Evolutionary conservation across 2,113 vertebrate genomes (phyloP).

Genomic region (Melanerpes formicivorus): DNA sequence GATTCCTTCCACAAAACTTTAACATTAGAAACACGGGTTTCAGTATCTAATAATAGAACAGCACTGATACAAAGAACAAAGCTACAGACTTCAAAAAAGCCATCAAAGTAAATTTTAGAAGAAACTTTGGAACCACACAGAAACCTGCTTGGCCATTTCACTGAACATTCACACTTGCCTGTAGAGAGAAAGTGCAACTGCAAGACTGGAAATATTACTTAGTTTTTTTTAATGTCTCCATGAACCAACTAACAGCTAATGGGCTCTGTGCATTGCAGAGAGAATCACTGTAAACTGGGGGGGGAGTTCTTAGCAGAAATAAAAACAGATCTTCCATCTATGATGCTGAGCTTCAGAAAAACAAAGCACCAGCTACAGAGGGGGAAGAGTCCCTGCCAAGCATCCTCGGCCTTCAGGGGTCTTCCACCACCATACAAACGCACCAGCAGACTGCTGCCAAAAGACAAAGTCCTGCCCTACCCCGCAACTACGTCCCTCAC

Average conservation of each 20-base stretch:
- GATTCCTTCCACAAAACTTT: neutral
- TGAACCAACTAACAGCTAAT: neutral
- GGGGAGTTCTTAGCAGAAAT: neutral
- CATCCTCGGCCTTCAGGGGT: neutral
- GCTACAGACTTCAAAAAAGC: neutral
- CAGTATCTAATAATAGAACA: neutral
- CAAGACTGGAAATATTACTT: neutral
- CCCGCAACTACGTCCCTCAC: fast-evolving
- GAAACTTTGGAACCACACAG: neutral
- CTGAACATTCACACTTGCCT: neutral
- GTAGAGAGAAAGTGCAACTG: neutral
- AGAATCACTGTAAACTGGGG: neutral
- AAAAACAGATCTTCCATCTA: neutral
- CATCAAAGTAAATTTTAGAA: neutral
- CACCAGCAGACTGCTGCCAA: neutral
- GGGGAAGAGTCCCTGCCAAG: neutral
- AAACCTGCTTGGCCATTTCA: neutral
- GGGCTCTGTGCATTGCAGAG: neutral
- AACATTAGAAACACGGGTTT: neutral
- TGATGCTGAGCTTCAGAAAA: neutral
- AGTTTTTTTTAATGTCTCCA: neutral
- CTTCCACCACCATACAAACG: neutral
- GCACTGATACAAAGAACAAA: neutral
- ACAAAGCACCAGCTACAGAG: neutral
- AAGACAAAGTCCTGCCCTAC: neutral